These are phyloP conservation scores for Diphyllodes magnificus DNA, from an alignment of 2,113 vertebrate species.

Conservation along the genomic window DNA sequence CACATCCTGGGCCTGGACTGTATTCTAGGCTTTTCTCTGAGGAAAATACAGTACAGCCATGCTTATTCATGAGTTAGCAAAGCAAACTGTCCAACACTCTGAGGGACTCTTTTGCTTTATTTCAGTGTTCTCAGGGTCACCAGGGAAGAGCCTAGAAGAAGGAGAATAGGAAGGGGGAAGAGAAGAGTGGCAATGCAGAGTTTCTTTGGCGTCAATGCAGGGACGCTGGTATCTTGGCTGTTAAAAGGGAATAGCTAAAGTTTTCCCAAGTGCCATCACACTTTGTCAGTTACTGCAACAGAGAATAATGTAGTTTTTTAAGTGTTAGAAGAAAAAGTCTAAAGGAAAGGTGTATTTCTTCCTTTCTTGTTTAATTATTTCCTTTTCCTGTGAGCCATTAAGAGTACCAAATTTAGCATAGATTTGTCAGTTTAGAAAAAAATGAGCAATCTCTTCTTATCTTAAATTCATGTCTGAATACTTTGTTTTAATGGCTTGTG, in stretches of 20 bases:
- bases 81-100: not conserved
- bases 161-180: not conserved
- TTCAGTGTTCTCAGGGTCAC: not conserved
- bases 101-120: not conserved
- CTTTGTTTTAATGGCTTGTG: conserved; percentile 3
- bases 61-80: not conserved
- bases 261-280: not conserved
- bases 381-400: not conserved
- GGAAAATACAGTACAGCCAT: not conserved
- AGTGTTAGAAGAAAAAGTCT: not conserved
- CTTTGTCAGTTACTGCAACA: not conserved
- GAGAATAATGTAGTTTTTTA: not conserved
- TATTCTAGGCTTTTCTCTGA: not conserved
- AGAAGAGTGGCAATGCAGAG: not conserved
- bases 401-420: not conserved
- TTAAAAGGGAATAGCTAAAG: not conserved
- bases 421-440: not conserved
- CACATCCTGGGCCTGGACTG: not conserved
- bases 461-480: not conserved
- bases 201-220: not conserved
- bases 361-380: conserved; percentile 18
- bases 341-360: not conserved
- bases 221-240: not conserved
- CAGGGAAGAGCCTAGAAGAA: not conserved
- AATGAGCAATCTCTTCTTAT: not conserved